Evolutionary conservation across 2,888 invertebrate species (phyloP).

Genomic region (Epicampocera succincta): DNA sequence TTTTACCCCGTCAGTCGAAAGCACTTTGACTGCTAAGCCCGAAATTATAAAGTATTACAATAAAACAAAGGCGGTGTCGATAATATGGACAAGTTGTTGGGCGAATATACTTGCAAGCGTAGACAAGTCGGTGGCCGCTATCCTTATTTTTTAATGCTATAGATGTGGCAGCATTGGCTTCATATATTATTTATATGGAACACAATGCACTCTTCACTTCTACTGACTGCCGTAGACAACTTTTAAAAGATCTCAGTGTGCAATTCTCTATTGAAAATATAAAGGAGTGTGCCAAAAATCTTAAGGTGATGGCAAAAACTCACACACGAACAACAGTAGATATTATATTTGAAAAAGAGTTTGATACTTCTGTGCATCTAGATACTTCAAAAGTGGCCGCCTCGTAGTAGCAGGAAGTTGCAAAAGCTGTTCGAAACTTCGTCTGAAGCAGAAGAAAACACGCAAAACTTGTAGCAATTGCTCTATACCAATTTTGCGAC

Average conservation of each 20-base stretch:
- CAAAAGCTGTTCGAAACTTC: too few species aligned
- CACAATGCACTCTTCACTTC: slow-evolving; percentile 13
- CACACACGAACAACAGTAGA: background rate
- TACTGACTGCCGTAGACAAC: background rate
- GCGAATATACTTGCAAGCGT: too few species aligned
- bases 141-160: background rate
- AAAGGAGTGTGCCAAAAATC: background rate
- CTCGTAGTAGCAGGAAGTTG: background rate
- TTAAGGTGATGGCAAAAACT: background rate
- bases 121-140: too few species aligned
- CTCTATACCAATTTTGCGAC: too few species aligned
- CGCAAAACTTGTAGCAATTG: too few species aligned
- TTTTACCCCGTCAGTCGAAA: slow-evolving; percentile 4
- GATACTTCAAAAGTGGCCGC: slow-evolving; percentile 2
- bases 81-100: too few species aligned
- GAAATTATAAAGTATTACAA: slow-evolving; percentile 7
- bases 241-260: background rate
- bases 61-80: slow-evolving; percentile 3
- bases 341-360: background rate
- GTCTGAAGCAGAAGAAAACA: too few species aligned
- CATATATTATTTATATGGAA: slow-evolving; percentile 1
- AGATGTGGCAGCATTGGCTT: background rate
- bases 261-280: slow-evolving; percentile 2
- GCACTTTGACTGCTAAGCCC: slow-evolving; percentile 7
- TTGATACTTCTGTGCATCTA: background rate